Base-by-base conservation (phyloP, 2,797 vertebrate genomes). In the Brachyalestes nurse region DNA sequence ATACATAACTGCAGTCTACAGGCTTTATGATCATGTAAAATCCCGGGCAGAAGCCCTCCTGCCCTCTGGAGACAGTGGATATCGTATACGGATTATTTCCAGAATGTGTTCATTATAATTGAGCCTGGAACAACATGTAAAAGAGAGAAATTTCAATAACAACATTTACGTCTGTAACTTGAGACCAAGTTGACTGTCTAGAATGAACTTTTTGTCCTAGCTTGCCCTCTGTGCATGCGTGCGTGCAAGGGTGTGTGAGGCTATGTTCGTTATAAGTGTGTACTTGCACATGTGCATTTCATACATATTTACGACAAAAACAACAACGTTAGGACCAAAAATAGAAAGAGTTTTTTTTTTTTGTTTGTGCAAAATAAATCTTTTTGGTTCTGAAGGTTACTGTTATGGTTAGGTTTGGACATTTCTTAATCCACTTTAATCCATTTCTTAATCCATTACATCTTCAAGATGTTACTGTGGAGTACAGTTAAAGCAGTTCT, bases 51-150 rank as follows among this genome's bases (percentile, higher is more conserved):
- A n/a, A 78, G 75, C 65, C 17, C 49, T 34, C 1, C 40, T 57
- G 74, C 28, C 74, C 34, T 60, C 67, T 72, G 72, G 72, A 82
- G 83, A 82, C 57, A 38, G 77, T 12, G 73, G 42, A 82, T 80
- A 17, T 47, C 10, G 82, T 84, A 80, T 75, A 19, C 65, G 78
- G 57, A 83, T 84, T 78, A 82, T 79, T 83, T 84, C 75, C 78
- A 86, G 82, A 79, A 74, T 47, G 74, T 25, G 21, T 34, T 79
- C 45, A 71, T 71, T 60, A 28, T 17, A 42, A 74, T 21, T 72
- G 34, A 40, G 47, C 77, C 28, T 76, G 55, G 61, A 86, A 69
- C 45, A 21, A 34, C 60, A 73, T 75, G 75, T 74, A 72, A 57
- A 42, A 25, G 42, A 82, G 42, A 57, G 62, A 74, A 17, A 61